Conservation (phyloP, 1,140 invertebrate genomes). For the Trichomalopsis sarcophagae region DNA sequence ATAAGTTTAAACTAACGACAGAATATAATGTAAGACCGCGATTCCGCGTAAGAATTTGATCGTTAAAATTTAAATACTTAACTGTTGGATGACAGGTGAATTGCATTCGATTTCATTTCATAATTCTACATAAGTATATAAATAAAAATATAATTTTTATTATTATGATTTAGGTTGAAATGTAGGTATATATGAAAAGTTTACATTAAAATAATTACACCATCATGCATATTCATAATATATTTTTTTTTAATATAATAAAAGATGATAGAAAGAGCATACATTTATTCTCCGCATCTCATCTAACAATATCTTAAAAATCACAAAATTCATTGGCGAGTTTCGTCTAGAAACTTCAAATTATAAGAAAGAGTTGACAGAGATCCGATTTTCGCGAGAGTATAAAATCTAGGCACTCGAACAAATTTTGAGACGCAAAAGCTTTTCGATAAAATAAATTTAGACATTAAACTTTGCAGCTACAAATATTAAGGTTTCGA, state of each 20-base stretch:
- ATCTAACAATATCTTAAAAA: conserved; percentile 36
- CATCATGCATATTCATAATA: conserved; percentile 6
- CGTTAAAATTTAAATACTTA: too few species aligned
- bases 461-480: neutral
- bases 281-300: conserved; percentile 5
- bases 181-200: neutral
- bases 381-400: neutral
- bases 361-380: neutral
- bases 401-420: conserved; percentile 22
- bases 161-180: neutral
- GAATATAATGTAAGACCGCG: too few species aligned
- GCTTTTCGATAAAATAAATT: neutral
- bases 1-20: too few species aligned
- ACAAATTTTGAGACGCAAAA: neutral
- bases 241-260: conserved; percentile 25
- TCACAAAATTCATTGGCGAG: conserved; percentile 24
- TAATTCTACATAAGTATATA: too few species aligned
- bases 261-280: conserved; percentile 28
- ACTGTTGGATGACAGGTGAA: too few species aligned
- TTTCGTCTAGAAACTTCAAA: neutral
- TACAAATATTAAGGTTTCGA: neutral
- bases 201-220: conserved; percentile 15
- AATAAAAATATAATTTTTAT: too few species aligned
- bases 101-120: too few species aligned
- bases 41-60: too few species aligned